phyloP scores from a whole-genome alignment of 2,797 vertebrate species.

The Synanceia verrucosa region DNA sequence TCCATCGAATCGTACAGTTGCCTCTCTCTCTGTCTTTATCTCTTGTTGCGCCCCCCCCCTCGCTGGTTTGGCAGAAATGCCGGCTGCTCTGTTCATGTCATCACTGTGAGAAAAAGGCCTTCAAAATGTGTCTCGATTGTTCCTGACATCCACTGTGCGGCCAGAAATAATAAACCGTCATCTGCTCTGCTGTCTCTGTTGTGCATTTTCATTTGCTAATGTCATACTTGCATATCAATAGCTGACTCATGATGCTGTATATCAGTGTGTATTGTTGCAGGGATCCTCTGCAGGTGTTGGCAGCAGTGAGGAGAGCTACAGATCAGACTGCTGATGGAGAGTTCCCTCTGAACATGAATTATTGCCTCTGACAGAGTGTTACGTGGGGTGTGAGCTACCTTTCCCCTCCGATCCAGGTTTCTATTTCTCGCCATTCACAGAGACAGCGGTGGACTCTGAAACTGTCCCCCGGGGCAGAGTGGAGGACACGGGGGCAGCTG shows the following conservation, averaged over 20 bases:
- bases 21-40: conserved; percentile 4
- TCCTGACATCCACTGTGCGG: conserved; percentile 6
- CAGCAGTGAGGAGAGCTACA: conserved; percentile 10
- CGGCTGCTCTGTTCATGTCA: conserved; percentile 29
- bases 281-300: conserved; percentile 5
- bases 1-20: conserved; percentile 38
- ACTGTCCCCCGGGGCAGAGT: conserved; percentile 38
- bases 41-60: conserved; percentile 24
- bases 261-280: conserved; percentile 2
- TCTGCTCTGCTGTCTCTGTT: conserved; percentile 9
- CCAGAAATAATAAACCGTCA: neutral
- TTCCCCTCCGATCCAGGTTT: conserved; percentile 52
- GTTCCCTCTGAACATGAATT: conserved; percentile 42
- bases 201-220: conserved; percentile 20
- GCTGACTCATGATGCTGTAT: conserved; percentile 4
- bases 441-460: conserved; percentile 41
- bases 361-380: conserved; percentile 54
- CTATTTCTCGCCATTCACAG: conserved; percentile 22
- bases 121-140: conserved; percentile 6
- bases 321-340: conserved; percentile 41
- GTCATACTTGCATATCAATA: conserved; percentile 13
- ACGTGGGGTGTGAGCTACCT: conserved; percentile 43
- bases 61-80: conserved; percentile 41
- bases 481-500: conserved; percentile 75
- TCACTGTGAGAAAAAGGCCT: conserved; percentile 4